Conservation (phyloP, 2,113 vertebrate genomes). For the Hippopotamus amphibius region DNA sequence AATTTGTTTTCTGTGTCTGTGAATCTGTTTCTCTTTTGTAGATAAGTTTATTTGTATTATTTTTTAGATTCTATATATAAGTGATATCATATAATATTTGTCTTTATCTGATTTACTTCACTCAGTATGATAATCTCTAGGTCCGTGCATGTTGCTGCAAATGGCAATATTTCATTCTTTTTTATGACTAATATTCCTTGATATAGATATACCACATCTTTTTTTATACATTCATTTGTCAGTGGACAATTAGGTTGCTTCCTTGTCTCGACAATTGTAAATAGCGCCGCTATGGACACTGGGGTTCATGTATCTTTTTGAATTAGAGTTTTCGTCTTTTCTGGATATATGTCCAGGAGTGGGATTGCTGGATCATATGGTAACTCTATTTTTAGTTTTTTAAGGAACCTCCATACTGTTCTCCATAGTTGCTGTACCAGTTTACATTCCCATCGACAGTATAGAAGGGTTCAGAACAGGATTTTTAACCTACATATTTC, state of each 20-base stretch:
- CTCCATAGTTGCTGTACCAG: neutral
- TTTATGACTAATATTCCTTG: neutral
- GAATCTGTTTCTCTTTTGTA: neutral
- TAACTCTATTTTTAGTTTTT: neutral
- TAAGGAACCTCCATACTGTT: neutral
- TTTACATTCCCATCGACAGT: neutral
- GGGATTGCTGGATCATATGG: neutral
- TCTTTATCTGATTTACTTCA: neutral
- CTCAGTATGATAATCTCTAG: neutral
- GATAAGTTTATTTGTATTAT: neutral
- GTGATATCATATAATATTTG: neutral
- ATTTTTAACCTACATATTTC: neutral
- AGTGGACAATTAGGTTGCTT: neutral
- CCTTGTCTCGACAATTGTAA: neutral
- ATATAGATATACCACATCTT: neutral
- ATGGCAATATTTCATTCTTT: neutral
- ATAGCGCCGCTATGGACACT: neutral
- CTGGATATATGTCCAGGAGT: neutral
- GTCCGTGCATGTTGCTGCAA: neutral
- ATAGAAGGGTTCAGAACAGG: neutral
- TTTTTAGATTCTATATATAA: neutral
- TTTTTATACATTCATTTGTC: neutral
- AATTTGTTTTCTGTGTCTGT: neutral
- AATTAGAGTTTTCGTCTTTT: neutral
- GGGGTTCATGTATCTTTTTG: neutral